Percentiles rank a stretch among this genome's conserved stretches.
These are phyloP conservation scores for Eupithecia tripunctaria DNA, from an alignment of 2,888 invertebrate species.

Conservation along the genomic window DNA sequence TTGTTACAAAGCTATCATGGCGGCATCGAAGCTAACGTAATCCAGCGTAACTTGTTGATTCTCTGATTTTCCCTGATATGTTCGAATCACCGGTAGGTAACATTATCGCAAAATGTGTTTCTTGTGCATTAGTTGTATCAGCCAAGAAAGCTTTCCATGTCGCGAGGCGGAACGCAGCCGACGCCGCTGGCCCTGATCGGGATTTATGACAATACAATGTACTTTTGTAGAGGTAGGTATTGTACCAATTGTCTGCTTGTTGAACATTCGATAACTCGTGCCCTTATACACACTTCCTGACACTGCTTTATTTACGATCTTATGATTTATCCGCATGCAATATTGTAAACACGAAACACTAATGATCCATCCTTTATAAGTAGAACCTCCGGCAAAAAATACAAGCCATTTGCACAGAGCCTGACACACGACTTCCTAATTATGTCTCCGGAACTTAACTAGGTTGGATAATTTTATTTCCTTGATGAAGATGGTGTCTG, in stretches of 20 bases:
- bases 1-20: conserved; percentile 22
- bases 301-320: conserved; percentile 41
- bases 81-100: background rate
- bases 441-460: conserved; percentile 53
- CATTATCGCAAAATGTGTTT: conserved; percentile 2
- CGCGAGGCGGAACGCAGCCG: conserved; percentile 65
- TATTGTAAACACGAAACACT: conserved; percentile 48
- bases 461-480: conserved; percentile 66
- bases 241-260: conserved; percentile 41
- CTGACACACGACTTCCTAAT: conserved; percentile 56
- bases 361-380: conserved; percentile 46
- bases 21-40: conserved; percentile 9
- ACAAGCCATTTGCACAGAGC: conserved; percentile 50
- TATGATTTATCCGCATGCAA: conserved; percentile 42
- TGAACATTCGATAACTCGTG: conserved; percentile 45
- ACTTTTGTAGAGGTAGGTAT: conserved; percentile 36
- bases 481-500: conserved; percentile 55
- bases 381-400: conserved; percentile 33
- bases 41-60: background rate
- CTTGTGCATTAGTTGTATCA: conserved; percentile 52
- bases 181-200: conserved; percentile 48
- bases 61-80: conserved; percentile 55
- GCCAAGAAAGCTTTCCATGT: conserved; percentile 75
- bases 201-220: conserved; percentile 59
- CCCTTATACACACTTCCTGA: conserved; percentile 44